Base-by-base conservation (phyloP, 2,888 invertebrate species). In the Dicranocentrus wangi region DNA sequence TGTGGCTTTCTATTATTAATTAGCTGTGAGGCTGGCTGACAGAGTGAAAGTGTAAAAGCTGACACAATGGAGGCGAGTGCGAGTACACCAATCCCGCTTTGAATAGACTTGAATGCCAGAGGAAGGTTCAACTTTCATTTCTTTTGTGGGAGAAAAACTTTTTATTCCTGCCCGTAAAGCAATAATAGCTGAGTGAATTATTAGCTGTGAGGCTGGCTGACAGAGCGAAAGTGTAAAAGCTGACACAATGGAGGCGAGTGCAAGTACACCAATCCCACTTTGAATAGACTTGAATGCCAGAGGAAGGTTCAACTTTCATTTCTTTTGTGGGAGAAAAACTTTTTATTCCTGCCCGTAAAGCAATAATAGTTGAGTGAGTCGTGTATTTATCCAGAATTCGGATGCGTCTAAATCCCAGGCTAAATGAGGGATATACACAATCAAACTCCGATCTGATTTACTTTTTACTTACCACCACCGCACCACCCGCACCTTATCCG, bases 1-100 rank as follows among this genome's bases (percentile, higher is more conserved):
- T 60, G 60, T 60, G 60, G 60, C 60, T 60, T 60, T 28, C 60
- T 60, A 21, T 53, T 53, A 53, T 53, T 53, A 3, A 60, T 60
- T 25, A 27, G 1, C 28, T 21, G 60, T 8, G 28, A 27, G 55
- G 8, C 13, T 55, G 10, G 60, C 10, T 10, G 3, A 7, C 8
- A 7, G 28, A 60, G 21, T 27, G 28, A 27, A 23, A 53, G 53
- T 53, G 53, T 53, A 5, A 53, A 53, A 53, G 53, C 53, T 53
- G 5, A 7, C 47, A 47, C 47, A 47, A 39, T 39, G 13, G 39
- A 39, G 13, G n/a, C n/a, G n/a, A n/a, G n/a, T n/a, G n/a, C n/a
- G n/a, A n/a, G n/a, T n/a, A n/a, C n/a, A n/a, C n/a, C n/a, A n/a
- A n/a, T n/a, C n/a, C n/a, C n/a, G n/a, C n/a, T n/a, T n/a, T n/a